Evolutionary conservation across 2,888 invertebrate genomes (phyloP).

Genomic region (Blera fallax): DNA sequence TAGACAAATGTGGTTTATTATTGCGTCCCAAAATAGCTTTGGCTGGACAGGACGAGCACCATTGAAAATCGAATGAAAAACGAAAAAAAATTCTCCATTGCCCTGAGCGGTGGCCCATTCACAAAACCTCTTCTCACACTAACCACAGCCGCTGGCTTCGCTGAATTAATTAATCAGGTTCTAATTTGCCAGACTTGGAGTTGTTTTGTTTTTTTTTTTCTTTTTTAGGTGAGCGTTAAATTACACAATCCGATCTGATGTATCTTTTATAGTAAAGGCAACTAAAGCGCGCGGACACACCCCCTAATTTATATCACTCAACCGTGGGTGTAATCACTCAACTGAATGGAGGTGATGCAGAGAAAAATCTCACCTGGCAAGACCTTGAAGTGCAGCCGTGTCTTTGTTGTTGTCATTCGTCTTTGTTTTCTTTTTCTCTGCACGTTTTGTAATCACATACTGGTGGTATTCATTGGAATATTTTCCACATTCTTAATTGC

Average conservation of each 20-base stretch:
- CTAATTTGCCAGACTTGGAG: conserved; percentile 37
- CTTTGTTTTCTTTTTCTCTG: conserved; percentile 13
- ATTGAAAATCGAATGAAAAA: conserved; percentile 6
- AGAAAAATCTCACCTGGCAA: conserved; percentile 54
- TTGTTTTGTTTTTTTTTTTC: not conserved
- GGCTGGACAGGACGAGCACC: not conserved
- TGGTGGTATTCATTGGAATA: conserved; percentile 27
- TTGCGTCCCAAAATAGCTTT: conserved; percentile 3
- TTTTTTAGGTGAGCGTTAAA: conserved; percentile 13
- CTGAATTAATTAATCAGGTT: conserved; percentile 65
- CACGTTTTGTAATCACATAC: conserved; percentile 49
- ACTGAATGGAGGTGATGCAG: not conserved
- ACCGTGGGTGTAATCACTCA: conserved; percentile 56
- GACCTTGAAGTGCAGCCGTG: conserved; percentile 63
- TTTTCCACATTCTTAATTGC: conserved; percentile 57
- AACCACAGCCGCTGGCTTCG: not conserved
- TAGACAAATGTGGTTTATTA: conserved; percentile 25
- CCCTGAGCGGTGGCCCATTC: conserved; percentile 35
- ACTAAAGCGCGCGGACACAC: conserved; percentile 25
- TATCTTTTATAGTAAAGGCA: conserved; percentile 14
- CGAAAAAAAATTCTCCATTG: not conserved
- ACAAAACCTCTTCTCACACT: conserved; percentile 15
- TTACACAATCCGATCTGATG: conserved; percentile 21
- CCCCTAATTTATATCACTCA: conserved; percentile 35
- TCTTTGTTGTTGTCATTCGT: conserved; percentile 52